Evolutionary conservation across 2,113 vertebrate species (phyloP).

Genomic region (Lepus timidus): DNA sequence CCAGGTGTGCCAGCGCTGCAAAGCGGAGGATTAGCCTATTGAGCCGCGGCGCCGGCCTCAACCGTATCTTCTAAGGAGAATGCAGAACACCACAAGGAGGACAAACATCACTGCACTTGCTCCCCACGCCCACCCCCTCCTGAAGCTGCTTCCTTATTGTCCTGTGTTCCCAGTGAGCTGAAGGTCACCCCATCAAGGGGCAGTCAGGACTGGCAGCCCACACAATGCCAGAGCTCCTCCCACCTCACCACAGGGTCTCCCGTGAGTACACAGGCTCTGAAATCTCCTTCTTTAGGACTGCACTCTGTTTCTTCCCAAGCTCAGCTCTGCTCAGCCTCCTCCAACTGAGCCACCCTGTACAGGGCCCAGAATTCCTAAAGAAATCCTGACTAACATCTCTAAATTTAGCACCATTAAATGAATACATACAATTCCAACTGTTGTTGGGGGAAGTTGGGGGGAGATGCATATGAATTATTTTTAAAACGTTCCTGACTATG

Average conservation of each 20-base stretch:
- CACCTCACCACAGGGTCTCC: background rate
- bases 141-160: background rate
- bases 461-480: background rate
- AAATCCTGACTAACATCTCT: background rate
- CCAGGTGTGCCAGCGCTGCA: too few species aligned
- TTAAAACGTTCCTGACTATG: background rate
- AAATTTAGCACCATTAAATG: background rate
- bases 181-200: too few species aligned
- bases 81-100: background rate
- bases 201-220: too few species aligned
- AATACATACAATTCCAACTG: background rate
- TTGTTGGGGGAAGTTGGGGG: background rate
- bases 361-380: background rate
- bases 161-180: background rate
- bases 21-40: too few species aligned
- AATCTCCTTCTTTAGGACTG: background rate
- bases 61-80: background rate
- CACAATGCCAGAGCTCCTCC: background rate
- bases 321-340: background rate
- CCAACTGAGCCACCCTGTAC: constrained; percentile 31
- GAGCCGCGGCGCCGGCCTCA: background rate
- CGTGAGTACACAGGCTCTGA: background rate
- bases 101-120: background rate
- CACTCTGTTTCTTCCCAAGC: background rate
- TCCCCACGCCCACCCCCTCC: background rate